Evolutionary conservation across 2,888 invertebrate species (phyloP).

Genomic region (Plebejus anna): DNA sequence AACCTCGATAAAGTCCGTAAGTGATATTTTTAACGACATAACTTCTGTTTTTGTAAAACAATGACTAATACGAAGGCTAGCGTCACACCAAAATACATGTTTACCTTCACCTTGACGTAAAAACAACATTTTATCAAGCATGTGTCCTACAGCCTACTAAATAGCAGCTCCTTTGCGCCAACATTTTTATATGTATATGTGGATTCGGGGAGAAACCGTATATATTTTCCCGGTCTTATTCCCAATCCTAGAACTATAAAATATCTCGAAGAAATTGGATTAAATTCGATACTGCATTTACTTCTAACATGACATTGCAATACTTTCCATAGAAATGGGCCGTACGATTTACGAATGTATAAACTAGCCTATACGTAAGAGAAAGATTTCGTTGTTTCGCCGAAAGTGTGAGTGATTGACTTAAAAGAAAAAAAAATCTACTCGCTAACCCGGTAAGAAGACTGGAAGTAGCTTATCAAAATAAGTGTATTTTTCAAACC

Average conservation of each 20-base stretch:
- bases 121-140: not conserved
- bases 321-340: not conserved
- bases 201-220: too few species aligned
- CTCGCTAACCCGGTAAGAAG: too few species aligned
- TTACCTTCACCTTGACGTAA: not conserved
- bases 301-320: not conserved
- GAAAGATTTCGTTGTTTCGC: too few species aligned
- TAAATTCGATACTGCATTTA: not conserved
- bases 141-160: not conserved
- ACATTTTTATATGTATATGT: too few species aligned
- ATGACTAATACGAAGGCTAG: not conserved
- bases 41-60: constrained; percentile 1
- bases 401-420: too few species aligned
- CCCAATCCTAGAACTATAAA: too few species aligned
- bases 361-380: too few species aligned
- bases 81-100: not conserved
- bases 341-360: not conserved
- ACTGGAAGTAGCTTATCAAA: not conserved
- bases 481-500: not conserved
- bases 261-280: too few species aligned
- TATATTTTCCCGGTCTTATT: too few species aligned
- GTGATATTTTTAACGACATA: not conserved
- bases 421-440: too few species aligned
- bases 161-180: not conserved
- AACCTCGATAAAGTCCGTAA: too few species aligned